Base-by-base conservation (phyloP, 2,113 vertebrate species). In the Ptilorrhoa leucosticta region DNA sequence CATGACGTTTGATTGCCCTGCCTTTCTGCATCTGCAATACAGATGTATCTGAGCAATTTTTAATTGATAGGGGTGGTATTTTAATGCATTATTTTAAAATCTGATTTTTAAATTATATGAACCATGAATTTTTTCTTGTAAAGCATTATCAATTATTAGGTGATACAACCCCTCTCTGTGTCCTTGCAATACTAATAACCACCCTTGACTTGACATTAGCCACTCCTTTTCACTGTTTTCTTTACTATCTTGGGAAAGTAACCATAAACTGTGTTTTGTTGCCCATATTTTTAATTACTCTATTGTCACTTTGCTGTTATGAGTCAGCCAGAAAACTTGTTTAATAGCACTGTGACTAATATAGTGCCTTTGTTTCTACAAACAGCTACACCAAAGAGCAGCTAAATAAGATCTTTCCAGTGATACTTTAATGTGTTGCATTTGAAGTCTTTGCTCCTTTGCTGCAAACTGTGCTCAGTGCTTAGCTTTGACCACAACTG, bases 301-400 rank as follows among this genome's bases (percentile, higher is more conserved):
- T 68, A 40, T 93, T 93, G 89, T 48, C 72, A 77, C 85, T 93
- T 94, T 92, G 68, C 68, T 94, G 90, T 91, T 97, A 96, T 97
- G 97, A 98, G 93, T 98, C 98, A 98, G 89, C 63, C 87, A 94
- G 69, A 86, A 56, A 80, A 28, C 58, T 83, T 73, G 89, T 89
- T 93, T 93, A 96, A 68, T 91, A 68, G 5, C 53, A n/a, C 35
- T 73, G 42, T 96, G 96, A 95, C 87, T 97, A 96, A 95, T 96
- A 71, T 33, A 71, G 79, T 78, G 48, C 76, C 35, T 60, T 83
- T 87, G 58, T 88, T 83, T 86, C 72, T 83, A 47, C 79, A 88
- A 87, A 60, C 24, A 80, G 13, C 66, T 85, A 21, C 44, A 86
- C 54, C 64, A 80, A 96, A 88, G 63, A 73, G 60, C 13, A 39